Percentiles rank a stretch among this genome's conserved stretches.
Conservation (phyloP, 2,888 invertebrate species). For the Drosophila mettleri region DNA sequence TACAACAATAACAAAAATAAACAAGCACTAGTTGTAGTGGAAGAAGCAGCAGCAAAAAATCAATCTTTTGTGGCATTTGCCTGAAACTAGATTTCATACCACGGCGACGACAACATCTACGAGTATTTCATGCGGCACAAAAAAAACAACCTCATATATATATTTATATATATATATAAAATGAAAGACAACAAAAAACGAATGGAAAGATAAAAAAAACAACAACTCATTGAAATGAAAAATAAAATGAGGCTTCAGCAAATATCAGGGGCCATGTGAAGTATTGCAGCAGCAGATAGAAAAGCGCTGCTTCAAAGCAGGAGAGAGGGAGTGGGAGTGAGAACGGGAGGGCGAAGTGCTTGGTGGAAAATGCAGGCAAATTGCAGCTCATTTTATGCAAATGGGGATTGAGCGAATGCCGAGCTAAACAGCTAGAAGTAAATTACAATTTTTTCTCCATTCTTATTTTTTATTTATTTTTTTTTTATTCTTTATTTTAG, state of each 20-base stretch:
- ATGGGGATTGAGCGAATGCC: constrained; percentile 16
- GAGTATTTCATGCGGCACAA: constrained; percentile 58
- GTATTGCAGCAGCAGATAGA: constrained; percentile 31
- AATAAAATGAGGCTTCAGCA: constrained; percentile 66
- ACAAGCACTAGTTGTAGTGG: constrained; percentile 33
- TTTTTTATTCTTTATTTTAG: not conserved
- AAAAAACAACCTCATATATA: constrained; percentile 19
- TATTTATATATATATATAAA: not conserved
- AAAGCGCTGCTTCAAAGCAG: constrained; percentile 7
- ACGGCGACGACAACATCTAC: constrained; percentile 48
- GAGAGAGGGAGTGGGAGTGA: not conserved
- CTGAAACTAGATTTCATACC: constrained; percentile 70
- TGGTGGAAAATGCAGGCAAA: constrained; percentile 9
- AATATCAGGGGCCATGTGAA: constrained; percentile 57
- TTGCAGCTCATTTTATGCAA: constrained; percentile 32
- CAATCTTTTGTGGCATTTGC: constrained; percentile 77
- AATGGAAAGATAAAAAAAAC: constrained; percentile 28
- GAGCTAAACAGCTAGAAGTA: constrained; percentile 14
- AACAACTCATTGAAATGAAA: constrained; percentile 37
- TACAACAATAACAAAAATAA: constrained; percentile 40
- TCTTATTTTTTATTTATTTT: not conserved
- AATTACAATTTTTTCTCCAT: constrained; percentile 1
- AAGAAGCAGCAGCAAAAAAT: constrained; percentile 54
- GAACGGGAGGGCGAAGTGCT: not conserved
- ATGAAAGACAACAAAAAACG: constrained; percentile 26